These are phyloP conservation scores for Linnaemya tessellans DNA, from an alignment of 2,888 invertebrate species.

Conservation along the genomic window DNA sequence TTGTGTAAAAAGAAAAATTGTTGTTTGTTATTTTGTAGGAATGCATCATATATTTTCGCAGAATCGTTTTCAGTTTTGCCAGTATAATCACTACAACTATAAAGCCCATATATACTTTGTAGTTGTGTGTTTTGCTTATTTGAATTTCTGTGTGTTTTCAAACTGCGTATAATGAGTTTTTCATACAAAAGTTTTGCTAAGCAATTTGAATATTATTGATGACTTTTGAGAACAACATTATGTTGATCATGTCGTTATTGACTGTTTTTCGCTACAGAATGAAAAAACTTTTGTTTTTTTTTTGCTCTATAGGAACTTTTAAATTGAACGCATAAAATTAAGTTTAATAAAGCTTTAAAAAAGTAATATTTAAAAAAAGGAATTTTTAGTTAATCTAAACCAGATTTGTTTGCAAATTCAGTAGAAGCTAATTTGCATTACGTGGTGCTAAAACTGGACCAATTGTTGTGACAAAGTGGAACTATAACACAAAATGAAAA, in stretches of 20 bases:
- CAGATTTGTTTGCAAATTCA: background rate
- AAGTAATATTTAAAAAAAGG: background rate
- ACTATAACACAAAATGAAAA: background rate
- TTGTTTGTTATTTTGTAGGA: slow-evolving; percentile 4
- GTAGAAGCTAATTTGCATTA: background rate
- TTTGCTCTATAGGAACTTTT: slow-evolving; percentile 8
- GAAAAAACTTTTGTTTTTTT: background rate
- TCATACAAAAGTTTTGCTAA: slow-evolving; percentile 45
- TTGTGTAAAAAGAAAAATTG: slow-evolving; percentile 36
- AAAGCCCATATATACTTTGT: background rate
- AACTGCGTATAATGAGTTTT: slow-evolving; percentile 53
- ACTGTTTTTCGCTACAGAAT: background rate
- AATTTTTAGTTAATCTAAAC: background rate
- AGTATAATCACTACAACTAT: background rate
- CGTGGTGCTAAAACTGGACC: background rate
- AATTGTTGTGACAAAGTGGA: background rate
- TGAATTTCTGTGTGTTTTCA: background rate
- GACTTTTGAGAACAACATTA: slow-evolving; percentile 27
- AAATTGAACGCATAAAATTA: background rate
- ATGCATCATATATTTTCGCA: slow-evolving; percentile 44
- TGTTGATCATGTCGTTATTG: slow-evolving; percentile 29
- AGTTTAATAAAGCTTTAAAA: background rate
- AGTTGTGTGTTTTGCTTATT: slow-evolving; percentile 12
- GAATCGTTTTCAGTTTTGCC: slow-evolving; percentile 59
- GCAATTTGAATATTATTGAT: slow-evolving; percentile 53